Evolutionary conservation across 1,140 invertebrate species (phyloP), one percentile per base, ranked within the genome.

Genomic region (Aethina tumida): DNA sequence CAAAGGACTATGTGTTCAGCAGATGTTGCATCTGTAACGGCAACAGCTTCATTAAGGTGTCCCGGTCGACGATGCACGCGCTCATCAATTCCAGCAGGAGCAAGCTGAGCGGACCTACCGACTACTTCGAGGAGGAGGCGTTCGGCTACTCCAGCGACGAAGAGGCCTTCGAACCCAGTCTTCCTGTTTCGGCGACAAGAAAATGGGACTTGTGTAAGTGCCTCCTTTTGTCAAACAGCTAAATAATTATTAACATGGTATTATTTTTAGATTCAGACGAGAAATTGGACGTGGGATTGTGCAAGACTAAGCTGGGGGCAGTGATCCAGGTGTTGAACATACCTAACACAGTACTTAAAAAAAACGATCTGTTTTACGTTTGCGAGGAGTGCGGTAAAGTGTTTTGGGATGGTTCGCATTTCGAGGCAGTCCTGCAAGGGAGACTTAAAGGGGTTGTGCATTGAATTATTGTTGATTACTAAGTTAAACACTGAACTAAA

Each of bases 1-100:
- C 61, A 5, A 59, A 68, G 39, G 55, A 66, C 22, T 69, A 82
- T 58, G 69, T 83, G 24, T 80, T 81, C 43, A 77, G 71, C 49
- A 63, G 78, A 30, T 84, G 81, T 57, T 65, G 72, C 55, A 69
- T 76, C 4, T 81, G 77, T 49, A 80, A 79, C 52, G 49, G 61
- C 25, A 65, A 70, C 41, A 64, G 66, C 39, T 79, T 77, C 47
- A 47, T 68, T 4, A 61, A 67, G 45, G 56, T 74, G 5, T 50
- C 61, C 2, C 54, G 53, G 33, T 42, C 55, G 5, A 61, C 65
- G 5, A 71, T 78, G 64, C 47, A 61, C 14, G 43, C 47, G 12
- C 39, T 69, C 24, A 29, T 43, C 2, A 21, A 51, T 27, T 56
- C 34, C 8, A 21, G 10, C 21, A 32, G 28, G 15, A 16, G 17